A percentile compares a stretch with the other conserved stretches of the same genome.
These are phyloP conservation scores for Acromyrmex heyeri DNA, from an alignment of 1,140 invertebrate genomes.

Conservation along the genomic window DNA sequence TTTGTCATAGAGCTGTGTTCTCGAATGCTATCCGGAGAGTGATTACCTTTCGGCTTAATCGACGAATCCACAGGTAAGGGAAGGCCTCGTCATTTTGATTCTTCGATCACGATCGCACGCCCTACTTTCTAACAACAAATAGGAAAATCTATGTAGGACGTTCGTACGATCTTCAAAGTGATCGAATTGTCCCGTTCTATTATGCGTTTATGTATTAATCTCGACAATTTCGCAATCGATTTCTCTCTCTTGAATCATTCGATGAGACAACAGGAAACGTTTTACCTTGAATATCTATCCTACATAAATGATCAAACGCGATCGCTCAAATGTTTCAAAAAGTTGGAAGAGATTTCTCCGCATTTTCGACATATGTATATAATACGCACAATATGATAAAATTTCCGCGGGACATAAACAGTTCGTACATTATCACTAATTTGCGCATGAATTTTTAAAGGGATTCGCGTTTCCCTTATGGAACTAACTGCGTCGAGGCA, in stretches of 20 bases:
- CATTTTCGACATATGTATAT: background rate
- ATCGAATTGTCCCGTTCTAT: constrained; percentile 21
- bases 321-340: background rate
- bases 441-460: constrained; percentile 1
- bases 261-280: background rate
- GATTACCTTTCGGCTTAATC: constrained; percentile 14
- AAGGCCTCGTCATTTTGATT: constrained; percentile 57
- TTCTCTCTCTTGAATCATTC: background rate
- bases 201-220: constrained; percentile 31
- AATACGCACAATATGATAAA: background rate
- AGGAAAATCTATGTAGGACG: constrained; percentile 3
- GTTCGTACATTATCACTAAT: background rate
- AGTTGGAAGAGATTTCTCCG: background rate
- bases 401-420: background rate
- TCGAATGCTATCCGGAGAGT: constrained; percentile 24
- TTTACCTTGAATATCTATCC: background rate
- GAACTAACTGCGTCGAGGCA: constrained; percentile 24
- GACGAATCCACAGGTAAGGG: constrained; percentile 59
- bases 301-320: background rate
- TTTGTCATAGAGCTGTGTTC: constrained; percentile 29
- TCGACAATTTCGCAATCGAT: background rate
- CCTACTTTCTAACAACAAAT: constrained; percentile 26
- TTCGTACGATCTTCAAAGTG: background rate
- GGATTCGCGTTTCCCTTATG: background rate
- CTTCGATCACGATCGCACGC: constrained; percentile 15